phyloP scores from a whole-genome alignment of 2,888 invertebrate genomes.

The Xylota sylvarum region DNA sequence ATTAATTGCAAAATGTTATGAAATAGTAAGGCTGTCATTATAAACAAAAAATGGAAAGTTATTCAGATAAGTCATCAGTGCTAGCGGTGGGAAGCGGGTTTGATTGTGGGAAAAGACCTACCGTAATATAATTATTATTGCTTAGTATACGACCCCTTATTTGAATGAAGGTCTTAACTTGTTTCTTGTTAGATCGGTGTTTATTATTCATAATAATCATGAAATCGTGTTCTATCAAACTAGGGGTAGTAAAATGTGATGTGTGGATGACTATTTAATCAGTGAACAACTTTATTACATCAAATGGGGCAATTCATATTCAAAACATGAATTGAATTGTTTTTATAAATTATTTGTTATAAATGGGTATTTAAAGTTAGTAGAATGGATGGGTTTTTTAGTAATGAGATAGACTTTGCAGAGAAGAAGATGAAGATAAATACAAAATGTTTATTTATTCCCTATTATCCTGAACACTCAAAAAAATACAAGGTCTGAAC shows the following conservation, averaged over 20 bases:
- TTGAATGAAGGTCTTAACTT: neutral
- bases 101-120: conserved; percentile 11
- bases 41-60: neutral
- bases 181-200: neutral
- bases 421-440: too few species aligned
- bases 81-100: neutral
- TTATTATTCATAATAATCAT: neutral
- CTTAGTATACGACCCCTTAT: neutral
- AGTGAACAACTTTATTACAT: neutral
- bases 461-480: too few species aligned
- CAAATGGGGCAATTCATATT: neutral
- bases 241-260: neutral
- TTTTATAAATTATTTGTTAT: too few species aligned
- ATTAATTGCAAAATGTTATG: neutral
- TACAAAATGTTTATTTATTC: too few species aligned
- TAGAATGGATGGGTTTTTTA: too few species aligned
- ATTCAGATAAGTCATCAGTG: neutral
- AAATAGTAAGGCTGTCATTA: neutral
- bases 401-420: too few species aligned
- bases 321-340: neutral
- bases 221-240: neutral
- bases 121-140: conserved; percentile 26
- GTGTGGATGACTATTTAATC: neutral
- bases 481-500: too few species aligned
- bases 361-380: too few species aligned